Conservation (phyloP, 2,797 vertebrate genomes). For the Paguma larvata region DNA sequence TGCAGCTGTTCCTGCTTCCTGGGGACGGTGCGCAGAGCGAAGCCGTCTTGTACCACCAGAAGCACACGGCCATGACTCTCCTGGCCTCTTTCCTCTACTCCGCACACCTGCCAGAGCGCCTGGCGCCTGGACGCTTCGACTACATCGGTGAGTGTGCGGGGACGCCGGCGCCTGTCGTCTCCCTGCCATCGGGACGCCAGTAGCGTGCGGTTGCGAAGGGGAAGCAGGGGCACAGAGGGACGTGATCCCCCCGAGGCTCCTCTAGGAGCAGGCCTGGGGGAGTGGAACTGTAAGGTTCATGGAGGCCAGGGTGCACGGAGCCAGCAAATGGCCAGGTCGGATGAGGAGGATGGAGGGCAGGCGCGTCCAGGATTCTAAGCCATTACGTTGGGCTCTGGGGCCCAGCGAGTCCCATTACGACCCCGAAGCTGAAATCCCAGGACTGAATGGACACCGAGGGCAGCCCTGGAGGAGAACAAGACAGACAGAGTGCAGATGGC, state of each 20-base stretch:
- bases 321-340: too few relatives aligned
- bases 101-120: conserved; percentile 94
- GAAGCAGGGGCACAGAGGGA: neutral
- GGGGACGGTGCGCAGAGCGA: conserved; percentile 89
- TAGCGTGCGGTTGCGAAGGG: rapidly evolving
- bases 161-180: neutral
- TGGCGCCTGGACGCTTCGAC: conserved; percentile 96
- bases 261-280: neutral
- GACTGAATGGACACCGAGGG: neutral
- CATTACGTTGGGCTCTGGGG: neutral
- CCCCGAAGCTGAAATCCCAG: neutral
- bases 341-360: neutral
- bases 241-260: neutral
- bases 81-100: conserved; percentile 95
- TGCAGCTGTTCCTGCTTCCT: conserved; percentile 91
- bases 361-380: neutral
- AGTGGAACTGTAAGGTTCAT: neutral
- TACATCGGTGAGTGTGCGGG: conserved; percentile 90
- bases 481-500: neutral
- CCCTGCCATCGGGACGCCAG: too few relatives aligned
- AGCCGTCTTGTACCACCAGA: conserved; percentile 90
- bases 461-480: neutral
- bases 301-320: neutral
- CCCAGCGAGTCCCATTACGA: neutral
- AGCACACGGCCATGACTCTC: conserved; percentile 92